Evolutionary conservation across 2,113 vertebrate species (phyloP).

Genomic region (Synodontis membranacea): DNA sequence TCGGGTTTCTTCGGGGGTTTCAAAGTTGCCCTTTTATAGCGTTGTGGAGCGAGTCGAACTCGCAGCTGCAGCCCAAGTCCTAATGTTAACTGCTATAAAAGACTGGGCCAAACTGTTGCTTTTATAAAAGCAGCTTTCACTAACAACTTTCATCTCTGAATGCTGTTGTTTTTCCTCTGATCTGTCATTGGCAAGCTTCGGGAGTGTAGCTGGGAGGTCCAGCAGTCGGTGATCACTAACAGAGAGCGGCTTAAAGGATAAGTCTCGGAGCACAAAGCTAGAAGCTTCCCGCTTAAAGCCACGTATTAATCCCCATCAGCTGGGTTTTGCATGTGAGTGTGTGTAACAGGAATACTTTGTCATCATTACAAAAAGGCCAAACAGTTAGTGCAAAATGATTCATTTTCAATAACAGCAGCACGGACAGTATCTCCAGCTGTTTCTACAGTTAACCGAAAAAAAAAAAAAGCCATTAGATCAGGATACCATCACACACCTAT

Average conservation of each 20-base stretch:
- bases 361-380: conserved; percentile 6
- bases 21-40: conserved; percentile 39
- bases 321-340: background rate
- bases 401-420: background rate
- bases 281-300: conserved; percentile 25
- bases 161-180: conserved; percentile 37
- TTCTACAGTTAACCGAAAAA: no score
- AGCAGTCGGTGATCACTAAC: conserved; percentile 34
- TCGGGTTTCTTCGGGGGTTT: background rate
- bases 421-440: background rate
- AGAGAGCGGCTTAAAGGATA: conserved; percentile 40
- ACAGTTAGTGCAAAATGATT: background rate
- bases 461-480: no score
- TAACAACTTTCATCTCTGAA: conserved; percentile 36
- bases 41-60: conserved; percentile 5
- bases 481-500: background rate
- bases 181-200: conserved; percentile 6
- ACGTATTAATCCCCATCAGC: conserved; percentile 36
- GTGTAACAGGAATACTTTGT: conserved; percentile 19
- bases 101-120: conserved; percentile 16
- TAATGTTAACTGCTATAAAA: conserved; percentile 37
- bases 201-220: conserved; percentile 24
- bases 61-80: conserved; percentile 7
- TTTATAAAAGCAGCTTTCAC: conserved; percentile 20
- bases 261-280: conserved; percentile 22